phyloP scores from a whole-genome alignment of 2,113 vertebrate species.

The Archocentrus centrarchus region DNA sequence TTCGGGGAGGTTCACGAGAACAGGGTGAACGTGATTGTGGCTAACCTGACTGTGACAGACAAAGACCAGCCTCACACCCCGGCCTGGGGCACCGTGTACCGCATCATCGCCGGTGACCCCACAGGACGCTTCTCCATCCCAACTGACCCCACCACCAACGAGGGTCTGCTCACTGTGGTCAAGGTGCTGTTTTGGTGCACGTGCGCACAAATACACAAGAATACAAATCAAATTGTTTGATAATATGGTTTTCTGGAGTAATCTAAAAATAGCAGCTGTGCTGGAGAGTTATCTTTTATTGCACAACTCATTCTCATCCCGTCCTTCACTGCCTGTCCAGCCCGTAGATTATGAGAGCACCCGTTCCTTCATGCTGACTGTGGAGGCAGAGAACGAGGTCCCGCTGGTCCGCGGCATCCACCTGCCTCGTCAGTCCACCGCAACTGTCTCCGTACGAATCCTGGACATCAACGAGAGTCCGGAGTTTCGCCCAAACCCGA shows the following conservation, averaged over 20 bases:
- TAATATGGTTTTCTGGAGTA: too few species aligned
- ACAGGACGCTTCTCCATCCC: slow-evolving; percentile 90
- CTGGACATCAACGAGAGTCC: slow-evolving; percentile 97
- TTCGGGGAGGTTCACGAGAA: slow-evolving; percentile 96
- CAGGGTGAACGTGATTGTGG: slow-evolving; percentile 89
- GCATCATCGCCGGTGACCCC: slow-evolving; percentile 89
- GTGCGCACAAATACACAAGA: neutral
- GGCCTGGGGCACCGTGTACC: slow-evolving; percentile 90
- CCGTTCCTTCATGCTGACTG: slow-evolving; percentile 91
- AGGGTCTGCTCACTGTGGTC: slow-evolving; percentile 94
- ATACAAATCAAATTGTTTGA: neutral
- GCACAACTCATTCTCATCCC: neutral
- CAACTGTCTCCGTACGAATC: slow-evolving; percentile 91
- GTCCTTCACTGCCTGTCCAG: slow-evolving; percentile 67
- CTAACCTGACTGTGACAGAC: slow-evolving; percentile 93
- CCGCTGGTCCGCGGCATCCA: slow-evolving; percentile 93
- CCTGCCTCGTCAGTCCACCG: slow-evolving; percentile 94
- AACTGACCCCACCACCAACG: slow-evolving; percentile 93
- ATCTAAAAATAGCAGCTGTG: neutral
- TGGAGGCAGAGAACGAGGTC: slow-evolving; percentile 94
- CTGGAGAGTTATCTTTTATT: too few species aligned
- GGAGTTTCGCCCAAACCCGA: slow-evolving; percentile 92
- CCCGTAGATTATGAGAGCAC: slow-evolving; percentile 95
- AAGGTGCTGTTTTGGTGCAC: slow-evolving; percentile 81
- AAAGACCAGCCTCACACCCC: slow-evolving; percentile 93